These are phyloP conservation scores for Tychaedon coryphoeus DNA, from an alignment of 2,113 vertebrate species.

Conservation along the genomic window DNA sequence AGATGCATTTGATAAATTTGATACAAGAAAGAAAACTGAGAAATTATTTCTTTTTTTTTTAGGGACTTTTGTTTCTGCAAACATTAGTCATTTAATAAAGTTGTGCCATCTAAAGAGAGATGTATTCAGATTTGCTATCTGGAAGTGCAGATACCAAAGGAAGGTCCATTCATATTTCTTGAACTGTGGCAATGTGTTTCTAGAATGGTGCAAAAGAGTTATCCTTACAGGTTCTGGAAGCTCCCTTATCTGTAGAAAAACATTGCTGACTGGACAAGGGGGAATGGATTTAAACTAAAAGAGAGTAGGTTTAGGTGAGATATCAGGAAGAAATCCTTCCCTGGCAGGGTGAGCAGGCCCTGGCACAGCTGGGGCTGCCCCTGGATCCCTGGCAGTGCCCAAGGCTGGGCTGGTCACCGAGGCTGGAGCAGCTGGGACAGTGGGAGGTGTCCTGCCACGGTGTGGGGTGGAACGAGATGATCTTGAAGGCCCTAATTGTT, in stretches of 20 bases:
- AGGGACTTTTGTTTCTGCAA: conserved; percentile 48
- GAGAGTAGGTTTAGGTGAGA: not conserved
- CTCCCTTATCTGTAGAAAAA: not conserved
- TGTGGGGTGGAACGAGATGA: rapidly evolving
- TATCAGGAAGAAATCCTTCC: not conserved
- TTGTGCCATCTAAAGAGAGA: conserved; percentile 4
- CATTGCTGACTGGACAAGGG: rapidly evolving
- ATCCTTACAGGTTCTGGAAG: not conserved
- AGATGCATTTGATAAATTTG: not conserved
- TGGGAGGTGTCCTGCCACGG: not conserved
- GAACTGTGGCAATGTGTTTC: not conserved
- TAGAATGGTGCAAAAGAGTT: not conserved
- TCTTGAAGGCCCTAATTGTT: not conserved
- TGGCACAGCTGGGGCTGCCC: not conserved
- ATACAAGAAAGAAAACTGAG: not conserved
- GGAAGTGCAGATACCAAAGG: conserved; percentile 38
- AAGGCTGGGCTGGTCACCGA: rapidly evolving
- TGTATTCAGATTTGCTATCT: not conserved
- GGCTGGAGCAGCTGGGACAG: not conserved
- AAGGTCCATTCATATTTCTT: conserved; percentile 35
- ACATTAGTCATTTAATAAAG: conserved; percentile 6
- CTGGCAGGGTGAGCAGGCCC: not conserved
- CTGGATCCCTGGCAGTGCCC: not conserved
- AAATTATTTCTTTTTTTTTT: not conserved
- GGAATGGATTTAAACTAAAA: not conserved